Percentiles rank a stretch among this genome's conserved stretches.
phyloP scores from a whole-genome alignment of 92 coral and sea anemone genomes.

The Blastomussa wellsi region DNA sequence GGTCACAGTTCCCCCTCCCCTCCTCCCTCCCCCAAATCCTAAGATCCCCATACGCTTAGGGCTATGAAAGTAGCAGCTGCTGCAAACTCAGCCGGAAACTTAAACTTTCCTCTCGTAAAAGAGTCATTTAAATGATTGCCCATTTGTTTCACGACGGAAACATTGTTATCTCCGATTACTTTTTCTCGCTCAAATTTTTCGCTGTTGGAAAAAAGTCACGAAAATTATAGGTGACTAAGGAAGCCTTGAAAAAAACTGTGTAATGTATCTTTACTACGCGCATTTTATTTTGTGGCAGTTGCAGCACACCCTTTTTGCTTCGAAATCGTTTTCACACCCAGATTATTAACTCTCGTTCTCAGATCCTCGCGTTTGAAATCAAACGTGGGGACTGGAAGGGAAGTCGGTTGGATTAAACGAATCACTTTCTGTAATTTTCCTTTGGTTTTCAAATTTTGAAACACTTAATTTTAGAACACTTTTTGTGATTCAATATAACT shows the following conservation, averaged over 20 bases:
- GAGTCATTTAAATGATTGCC: background rate
- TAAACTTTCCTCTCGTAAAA: background rate
- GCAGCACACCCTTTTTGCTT: background rate
- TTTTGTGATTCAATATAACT: background rate
- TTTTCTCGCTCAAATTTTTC: background rate
- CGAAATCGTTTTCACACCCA: background rate
- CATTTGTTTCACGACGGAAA: background rate
- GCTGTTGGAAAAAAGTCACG: background rate
- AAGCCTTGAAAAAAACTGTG: background rate
- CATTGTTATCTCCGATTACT: background rate
- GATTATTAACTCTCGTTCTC: background rate
- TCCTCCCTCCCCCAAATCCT: too few relatives aligned
- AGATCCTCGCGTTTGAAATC: background rate
- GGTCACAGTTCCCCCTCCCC: too few relatives aligned
- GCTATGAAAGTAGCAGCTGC: background rate
- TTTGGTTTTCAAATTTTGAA: background rate
- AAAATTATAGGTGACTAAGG: background rate
- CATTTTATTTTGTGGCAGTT: background rate
- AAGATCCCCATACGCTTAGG: too few relatives aligned
- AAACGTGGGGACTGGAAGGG: background rate
- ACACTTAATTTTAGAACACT: background rate
- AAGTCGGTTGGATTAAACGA: background rate
- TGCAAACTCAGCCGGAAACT: slow-evolving; percentile 4
- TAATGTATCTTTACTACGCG: background rate
- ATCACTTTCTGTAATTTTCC: background rate